Conservation (phyloP, 2,797 vertebrate species). For the Taeniopygia guttata region DNA sequence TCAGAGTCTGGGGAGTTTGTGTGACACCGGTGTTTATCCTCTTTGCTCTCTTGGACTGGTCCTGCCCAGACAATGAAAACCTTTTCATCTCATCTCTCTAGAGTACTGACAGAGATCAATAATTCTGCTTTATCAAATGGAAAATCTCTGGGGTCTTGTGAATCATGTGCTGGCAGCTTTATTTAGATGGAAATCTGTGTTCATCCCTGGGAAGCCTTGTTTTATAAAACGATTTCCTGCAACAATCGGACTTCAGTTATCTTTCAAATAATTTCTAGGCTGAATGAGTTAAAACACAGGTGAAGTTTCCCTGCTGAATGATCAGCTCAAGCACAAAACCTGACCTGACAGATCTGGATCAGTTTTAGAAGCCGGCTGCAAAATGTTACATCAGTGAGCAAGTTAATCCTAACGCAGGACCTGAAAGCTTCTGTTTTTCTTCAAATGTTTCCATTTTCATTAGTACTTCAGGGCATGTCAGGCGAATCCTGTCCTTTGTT, state of each 20-base stretch:
- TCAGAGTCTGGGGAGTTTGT: neutral
- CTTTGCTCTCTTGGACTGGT: neutral
- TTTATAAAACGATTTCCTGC: neutral
- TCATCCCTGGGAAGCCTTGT: neutral
- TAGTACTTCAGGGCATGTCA: neutral
- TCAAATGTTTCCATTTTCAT: constrained; percentile 2
- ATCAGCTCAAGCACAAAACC: constrained; percentile 5
- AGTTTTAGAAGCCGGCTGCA: neutral
- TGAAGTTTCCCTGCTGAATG: neutral
- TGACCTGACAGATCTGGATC: neutral
- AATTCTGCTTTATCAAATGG: neutral
- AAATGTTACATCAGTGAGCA: neutral
- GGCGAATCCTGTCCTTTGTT: constrained; percentile 26
- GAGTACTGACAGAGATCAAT: neutral
- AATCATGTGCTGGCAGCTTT: neutral
- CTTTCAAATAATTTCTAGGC: neutral
- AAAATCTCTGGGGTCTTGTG: neutral
- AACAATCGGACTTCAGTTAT: neutral
- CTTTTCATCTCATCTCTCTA: neutral
- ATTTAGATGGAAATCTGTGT: neutral
- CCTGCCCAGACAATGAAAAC: neutral
- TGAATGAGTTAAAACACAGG: constrained; percentile 3
- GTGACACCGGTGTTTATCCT: neutral
- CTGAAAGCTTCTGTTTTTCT: constrained; percentile 31
- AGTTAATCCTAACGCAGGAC: neutral